Conservation (phyloP, 2,797 vertebrate species). For the Xiphophorus birchmanni region DNA sequence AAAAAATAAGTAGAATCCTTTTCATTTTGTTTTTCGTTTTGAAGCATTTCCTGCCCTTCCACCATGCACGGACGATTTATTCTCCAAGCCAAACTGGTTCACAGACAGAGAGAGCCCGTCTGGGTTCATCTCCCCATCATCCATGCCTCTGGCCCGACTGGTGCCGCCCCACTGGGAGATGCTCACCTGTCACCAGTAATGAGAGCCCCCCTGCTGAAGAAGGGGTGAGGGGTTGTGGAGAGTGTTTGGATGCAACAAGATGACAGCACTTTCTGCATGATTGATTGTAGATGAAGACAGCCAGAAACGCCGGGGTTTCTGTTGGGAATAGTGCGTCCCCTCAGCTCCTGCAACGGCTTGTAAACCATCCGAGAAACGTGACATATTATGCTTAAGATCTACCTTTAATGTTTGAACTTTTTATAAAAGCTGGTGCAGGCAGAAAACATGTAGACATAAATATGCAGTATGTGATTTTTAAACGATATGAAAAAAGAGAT, state of each 20-base stretch:
- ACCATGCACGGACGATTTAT: conserved; percentile 52
- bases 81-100: conserved; percentile 25
- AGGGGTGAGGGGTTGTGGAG: not conserved
- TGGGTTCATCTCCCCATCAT: conserved; percentile 36
- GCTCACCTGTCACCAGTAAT: conserved; percentile 73
- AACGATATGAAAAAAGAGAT: not conserved
- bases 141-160: conserved; percentile 43
- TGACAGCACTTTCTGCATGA: conserved; percentile 46
- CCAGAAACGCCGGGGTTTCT: conserved; percentile 42
- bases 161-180: conserved; percentile 42
- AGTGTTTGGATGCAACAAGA: conserved; percentile 23
- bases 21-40: not conserved
- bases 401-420: not conserved
- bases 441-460: not conserved
- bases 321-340: conserved; percentile 16
- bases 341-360: conserved; percentile 29
- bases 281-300: conserved; percentile 52
- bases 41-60: conserved; percentile 36
- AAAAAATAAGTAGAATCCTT: not conserved
- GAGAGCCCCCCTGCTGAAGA: conserved; percentile 44
- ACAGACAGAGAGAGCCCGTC: conserved; percentile 18
- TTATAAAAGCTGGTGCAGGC: not conserved
- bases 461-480: conserved; percentile 3
- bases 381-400: conserved; percentile 13
- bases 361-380: conserved; percentile 14